Base-by-base conservation (phyloP, 2,888 invertebrate species). In the Bimastos eiseni region DNA sequence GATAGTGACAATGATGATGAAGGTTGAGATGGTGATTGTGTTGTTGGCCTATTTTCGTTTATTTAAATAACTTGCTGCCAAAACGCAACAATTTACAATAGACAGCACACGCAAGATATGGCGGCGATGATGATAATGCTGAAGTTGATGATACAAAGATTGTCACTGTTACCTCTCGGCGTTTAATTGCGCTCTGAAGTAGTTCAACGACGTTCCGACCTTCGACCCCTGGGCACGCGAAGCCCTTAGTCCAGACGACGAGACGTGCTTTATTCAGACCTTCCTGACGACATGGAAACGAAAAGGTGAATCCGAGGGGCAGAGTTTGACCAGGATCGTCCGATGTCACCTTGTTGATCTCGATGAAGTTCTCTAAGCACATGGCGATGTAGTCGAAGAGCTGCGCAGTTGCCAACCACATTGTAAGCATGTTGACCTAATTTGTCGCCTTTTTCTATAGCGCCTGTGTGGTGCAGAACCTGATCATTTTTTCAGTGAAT, bases 221-320 rank as follows among this genome's bases (percentile, higher is more conserved):
- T 89, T 98, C 97, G 11, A 98, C 98, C 13, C 98, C 98, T 38
- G 97, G 97, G 95, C 98, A 98, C 93, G 97, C 97, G 96, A 99
- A 99, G 13, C 98, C 98, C 96, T 99, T 99, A 30, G 99, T 99
- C 99, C 99, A 99, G 89, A 97, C 96, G 93, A 97, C 97, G 90
- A 99, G 96, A 70, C 97, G 95, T 34, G 98, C 98, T 94, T 97
- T 97, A 19, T 98, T 98, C 37, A 99, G 96, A 8, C 91, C 98
- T 93, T 97, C 95, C 95, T 98, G 98, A 92, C 96, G 96, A 93
- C 98, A 96, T 0, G 99, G 99, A 95, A 99, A 99, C 94, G 98
- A 98, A 96, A 99, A 99, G 30, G 99, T 99, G 95, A 99, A 99
- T 24, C 99, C 98, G 92, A 99, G 96, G 0, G 98, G 98, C 92